phyloP scores from a whole-genome alignment of 1,140 invertebrate genomes.

The Phenacoccus solenopsis region DNA sequence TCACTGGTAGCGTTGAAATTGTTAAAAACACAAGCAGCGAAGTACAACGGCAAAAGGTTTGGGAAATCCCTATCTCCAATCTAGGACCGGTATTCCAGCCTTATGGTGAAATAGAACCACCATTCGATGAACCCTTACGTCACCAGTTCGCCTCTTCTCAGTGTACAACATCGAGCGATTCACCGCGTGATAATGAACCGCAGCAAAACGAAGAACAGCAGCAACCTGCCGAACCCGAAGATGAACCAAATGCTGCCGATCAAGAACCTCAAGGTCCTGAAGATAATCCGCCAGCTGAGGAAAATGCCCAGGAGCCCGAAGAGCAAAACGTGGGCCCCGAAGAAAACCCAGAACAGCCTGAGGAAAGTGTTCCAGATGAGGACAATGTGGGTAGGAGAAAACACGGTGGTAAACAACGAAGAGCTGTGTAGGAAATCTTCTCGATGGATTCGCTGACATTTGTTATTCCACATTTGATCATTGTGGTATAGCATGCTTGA shows the following conservation, averaged over 20 bases:
- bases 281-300: too few relatives aligned
- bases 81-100: neutral
- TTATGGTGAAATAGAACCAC: neutral
- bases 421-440: neutral
- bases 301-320: neutral
- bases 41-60: neutral
- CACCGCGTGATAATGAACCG: neutral
- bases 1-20: neutral
- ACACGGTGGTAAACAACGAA: neutral
- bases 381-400: neutral
- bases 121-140: neutral
- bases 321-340: too few relatives aligned
- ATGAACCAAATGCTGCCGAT: too few relatives aligned
- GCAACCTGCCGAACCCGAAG: neutral
- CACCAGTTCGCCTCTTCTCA: too few relatives aligned
- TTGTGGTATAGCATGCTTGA: too few relatives aligned
- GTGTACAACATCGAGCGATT: neutral
- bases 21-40: neutral
- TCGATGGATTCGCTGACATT: neutral
- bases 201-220: neutral
- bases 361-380: neutral
- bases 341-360: too few relatives aligned
- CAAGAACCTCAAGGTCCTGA: too few relatives aligned
- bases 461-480: too few relatives aligned
- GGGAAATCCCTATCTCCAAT: neutral